phyloP scores from a whole-genome alignment of 1,140 invertebrate genomes.

The Zeugodacus cucurbitae region DNA sequence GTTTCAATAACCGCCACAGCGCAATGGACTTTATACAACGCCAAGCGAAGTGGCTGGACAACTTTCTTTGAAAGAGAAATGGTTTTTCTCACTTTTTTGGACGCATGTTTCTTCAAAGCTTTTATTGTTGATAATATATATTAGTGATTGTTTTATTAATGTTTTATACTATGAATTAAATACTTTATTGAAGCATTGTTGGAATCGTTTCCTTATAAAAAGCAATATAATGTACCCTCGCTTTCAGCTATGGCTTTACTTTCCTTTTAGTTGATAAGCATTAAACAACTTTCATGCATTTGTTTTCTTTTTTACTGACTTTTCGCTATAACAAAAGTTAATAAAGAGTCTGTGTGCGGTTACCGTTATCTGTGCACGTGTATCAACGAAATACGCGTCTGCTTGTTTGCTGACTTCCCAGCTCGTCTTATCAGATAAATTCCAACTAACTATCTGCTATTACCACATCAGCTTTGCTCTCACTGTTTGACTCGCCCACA shows the following conservation, averaged over 20 bases:
- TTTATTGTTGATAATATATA: not conserved
- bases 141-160: not conserved
- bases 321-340: no score
- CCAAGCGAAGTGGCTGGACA: conserved; percentile 38
- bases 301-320: no score
- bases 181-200: no score
- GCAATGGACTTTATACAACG: not conserved
- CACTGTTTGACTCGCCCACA: not conserved
- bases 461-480: not conserved
- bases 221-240: no score
- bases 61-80: conserved; percentile 64
- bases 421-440: not conserved
- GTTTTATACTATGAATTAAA: no score
- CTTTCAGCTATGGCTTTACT: no score
- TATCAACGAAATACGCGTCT: not conserved
- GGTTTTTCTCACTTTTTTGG: conserved; percentile 47
- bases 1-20: not conserved
- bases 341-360: no score
- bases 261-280: no score
- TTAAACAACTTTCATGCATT: no score
- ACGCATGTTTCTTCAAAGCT: not conserved
- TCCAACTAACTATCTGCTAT: not conserved
- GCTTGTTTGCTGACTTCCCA: not conserved
- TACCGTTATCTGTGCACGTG: no score
- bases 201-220: no score